Evolutionary conservation across 2,113 vertebrate genomes (phyloP).

Genomic region (Genyomyrus donnyi): DNA sequence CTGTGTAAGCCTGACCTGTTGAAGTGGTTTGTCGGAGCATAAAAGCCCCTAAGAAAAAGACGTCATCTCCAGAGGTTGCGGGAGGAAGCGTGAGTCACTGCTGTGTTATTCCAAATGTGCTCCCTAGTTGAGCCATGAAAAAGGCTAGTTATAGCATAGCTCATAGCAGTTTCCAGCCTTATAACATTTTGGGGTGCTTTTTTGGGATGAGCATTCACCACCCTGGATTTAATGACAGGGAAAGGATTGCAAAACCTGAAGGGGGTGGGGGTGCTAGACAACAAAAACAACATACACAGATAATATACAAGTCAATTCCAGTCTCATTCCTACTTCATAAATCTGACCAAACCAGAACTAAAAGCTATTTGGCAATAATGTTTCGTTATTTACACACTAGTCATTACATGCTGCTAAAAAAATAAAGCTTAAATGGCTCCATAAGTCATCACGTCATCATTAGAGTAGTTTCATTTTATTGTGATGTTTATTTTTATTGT

Average conservation of each 20-base stretch:
- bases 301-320: neutral
- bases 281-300: neutral
- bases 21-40: neutral
- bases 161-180: neutral
- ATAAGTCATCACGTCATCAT: neutral
- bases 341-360: neutral
- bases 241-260: neutral
- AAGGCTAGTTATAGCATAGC: neutral
- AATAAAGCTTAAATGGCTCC: neutral
- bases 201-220: neutral
- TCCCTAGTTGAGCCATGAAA: constrained; percentile 1
- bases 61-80: constrained; percentile 4
- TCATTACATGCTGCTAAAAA: neutral
- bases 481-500: neutral
- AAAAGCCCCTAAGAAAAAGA: neutral
- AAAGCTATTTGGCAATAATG: neutral
- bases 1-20: neutral
- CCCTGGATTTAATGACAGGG: neutral
- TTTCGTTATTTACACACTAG: neutral
- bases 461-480: neutral
- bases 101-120: constrained; percentile 20
- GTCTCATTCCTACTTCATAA: neutral
- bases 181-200: neutral
- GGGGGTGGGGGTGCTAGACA: neutral
- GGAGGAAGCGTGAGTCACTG: constrained; percentile 29